phyloP scores from a whole-genome alignment of 1,140 invertebrate species.

The Bombus sibiricus region DNA sequence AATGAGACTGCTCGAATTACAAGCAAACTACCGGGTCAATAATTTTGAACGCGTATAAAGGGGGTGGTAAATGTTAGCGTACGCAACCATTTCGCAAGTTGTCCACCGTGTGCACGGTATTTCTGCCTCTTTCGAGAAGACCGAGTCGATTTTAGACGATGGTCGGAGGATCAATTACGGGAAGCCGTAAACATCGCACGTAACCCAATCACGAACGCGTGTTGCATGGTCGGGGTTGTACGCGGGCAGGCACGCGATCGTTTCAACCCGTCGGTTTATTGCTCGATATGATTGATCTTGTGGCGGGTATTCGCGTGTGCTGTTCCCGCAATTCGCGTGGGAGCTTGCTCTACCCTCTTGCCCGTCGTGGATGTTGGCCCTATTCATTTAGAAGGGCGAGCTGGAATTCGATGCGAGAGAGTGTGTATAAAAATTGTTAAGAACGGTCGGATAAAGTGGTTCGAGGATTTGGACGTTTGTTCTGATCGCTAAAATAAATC shows the following conservation, averaged over 20 bases:
- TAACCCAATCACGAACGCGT: constrained; percentile 38
- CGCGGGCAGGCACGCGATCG: constrained; percentile 12
- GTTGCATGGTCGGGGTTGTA: background rate
- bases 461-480: too few relatives aligned
- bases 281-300: constrained; percentile 46
- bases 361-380: background rate
- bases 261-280: constrained; percentile 41
- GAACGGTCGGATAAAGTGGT: too few relatives aligned
- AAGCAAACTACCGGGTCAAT: background rate
- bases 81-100: background rate
- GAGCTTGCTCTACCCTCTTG: background rate
- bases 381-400: background rate
- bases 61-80: background rate
- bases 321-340: constrained; percentile 31
- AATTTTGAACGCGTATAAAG: background rate
- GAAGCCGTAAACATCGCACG: constrained; percentile 41
- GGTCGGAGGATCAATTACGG: constrained; percentile 47
- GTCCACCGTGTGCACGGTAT: too few relatives aligned
- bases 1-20: background rate
- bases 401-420: background rate
- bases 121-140: background rate
- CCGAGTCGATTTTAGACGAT: constrained; percentile 35
- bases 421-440: background rate
- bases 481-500: too few relatives aligned
- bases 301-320: constrained; percentile 21